These are phyloP conservation scores for Rhopalosiphum padi DNA, from an alignment of 1,140 invertebrate genomes.

Conservation along the genomic window DNA sequence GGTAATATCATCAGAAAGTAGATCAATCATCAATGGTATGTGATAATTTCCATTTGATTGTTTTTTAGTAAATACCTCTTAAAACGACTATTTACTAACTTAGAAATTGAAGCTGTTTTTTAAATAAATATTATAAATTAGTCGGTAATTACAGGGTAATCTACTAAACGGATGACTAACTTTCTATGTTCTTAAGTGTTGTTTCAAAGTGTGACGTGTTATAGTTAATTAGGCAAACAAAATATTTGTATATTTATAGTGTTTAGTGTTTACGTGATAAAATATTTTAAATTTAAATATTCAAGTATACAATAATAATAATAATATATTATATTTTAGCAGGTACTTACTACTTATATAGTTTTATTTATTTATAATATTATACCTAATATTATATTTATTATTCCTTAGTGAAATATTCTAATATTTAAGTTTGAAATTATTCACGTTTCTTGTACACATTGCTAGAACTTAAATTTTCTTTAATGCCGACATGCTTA, in stretches of 20 bases:
- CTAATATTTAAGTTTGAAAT: background rate
- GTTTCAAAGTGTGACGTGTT: background rate
- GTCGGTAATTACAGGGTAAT: background rate
- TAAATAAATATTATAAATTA: background rate
- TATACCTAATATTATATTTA: background rate
- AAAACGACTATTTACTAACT: background rate
- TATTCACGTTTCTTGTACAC: background rate
- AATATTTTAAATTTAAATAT: background rate
- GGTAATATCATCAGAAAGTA: slow-evolving; percentile 42
- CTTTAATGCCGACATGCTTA: background rate
- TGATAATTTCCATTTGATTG: background rate
- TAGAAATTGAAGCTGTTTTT: background rate
- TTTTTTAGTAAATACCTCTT: background rate
- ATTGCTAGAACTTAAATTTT: background rate
- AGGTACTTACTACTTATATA: background rate
- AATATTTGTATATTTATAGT: background rate
- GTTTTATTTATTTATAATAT: background rate
- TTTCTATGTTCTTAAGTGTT: background rate
- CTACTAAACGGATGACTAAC: background rate
- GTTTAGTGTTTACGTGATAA: background rate
- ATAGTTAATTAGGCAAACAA: background rate
- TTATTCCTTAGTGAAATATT: background rate
- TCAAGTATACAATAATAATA: background rate
- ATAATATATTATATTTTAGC: background rate
- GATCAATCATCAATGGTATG: slow-evolving; percentile 24